Base-by-base conservation (phyloP, 2,888 invertebrate species). In the Agrilus mali region DNA sequence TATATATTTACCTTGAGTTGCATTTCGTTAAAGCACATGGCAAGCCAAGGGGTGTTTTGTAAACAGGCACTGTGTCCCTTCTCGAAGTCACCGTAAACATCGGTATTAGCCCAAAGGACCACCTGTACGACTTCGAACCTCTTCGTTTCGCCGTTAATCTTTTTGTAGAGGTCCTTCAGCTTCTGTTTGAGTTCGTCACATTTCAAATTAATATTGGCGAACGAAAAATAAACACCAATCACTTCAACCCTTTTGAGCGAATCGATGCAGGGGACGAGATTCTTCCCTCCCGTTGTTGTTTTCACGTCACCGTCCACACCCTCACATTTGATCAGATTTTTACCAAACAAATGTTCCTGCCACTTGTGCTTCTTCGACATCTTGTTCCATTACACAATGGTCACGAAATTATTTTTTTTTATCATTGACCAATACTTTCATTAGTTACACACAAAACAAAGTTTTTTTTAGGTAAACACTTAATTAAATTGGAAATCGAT, bases 211-310 rank as follows among this genome's bases (percentile, higher is more conserved):
- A 80, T 76, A 55, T 81, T 80, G 13, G 80, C 80, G 59, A 82
- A 81, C 40, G 80, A 80, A 61, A 82, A 82, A 60, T 81, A 82
- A 50, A 81, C 70, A 27, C 79, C 81, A 54, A 78, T 75, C 41
- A 74, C 62, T 10, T 73, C 73, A 10, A 69, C 71, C 1, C 69
- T 69, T 33, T 68, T 67, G 2, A 76, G 69, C 8, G 69, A 69
- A 48, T 74, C 72, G 35, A 64, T 53, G 2, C 75, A 74, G 1
- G 67, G 54, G 12, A 70, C 53, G 46, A 64, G 63, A 48, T 72
- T 69, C 48, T 71, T 71, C 52, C 70, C 69, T 32, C 70, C 72
- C 46, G 62, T 68, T 47, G 68, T 60, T 43, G 55, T 57, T 6
- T 6, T 7, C 13, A 67, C 65, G n/a, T 66, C 27, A 27, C 2